Evolutionary conservation across 2,888 invertebrate genomes (phyloP).

Genomic region (Isoperla grammatica): DNA sequence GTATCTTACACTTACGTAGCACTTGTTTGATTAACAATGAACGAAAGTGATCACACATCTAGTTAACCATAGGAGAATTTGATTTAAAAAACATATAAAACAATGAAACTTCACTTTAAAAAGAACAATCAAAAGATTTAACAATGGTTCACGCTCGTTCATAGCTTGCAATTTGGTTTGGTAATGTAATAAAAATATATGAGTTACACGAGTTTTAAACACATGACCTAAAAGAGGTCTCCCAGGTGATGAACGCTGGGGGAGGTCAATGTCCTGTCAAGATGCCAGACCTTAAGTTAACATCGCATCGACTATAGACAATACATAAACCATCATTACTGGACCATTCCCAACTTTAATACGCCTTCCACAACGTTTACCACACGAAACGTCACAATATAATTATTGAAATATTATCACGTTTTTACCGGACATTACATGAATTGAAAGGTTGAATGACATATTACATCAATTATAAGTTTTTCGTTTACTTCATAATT

Average conservation of each 20-base stretch:
- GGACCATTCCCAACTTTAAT: not conserved
- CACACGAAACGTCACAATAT: too few relatives aligned
- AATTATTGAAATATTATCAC: not conserved
- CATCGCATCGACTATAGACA: not conserved
- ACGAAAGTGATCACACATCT: not conserved
- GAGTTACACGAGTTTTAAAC: conserved; percentile 8
- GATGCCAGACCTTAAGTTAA: not conserved
- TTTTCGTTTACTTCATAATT: too few relatives aligned
- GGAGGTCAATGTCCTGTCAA: conserved; percentile 7
- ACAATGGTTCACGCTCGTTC: too few relatives aligned
- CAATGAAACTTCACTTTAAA: conserved; percentile 7
- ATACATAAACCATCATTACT: not conserved
- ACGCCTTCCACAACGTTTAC: too few relatives aligned
- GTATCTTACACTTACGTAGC: too few relatives aligned
- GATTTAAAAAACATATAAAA: not conserved
- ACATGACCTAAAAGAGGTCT: conserved; percentile 12
- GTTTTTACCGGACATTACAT: not conserved
- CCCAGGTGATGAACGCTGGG: not conserved
- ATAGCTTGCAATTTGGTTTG: not conserved
- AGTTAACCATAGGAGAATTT: not conserved
- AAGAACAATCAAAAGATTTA: not conserved
- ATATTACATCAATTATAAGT: not conserved
- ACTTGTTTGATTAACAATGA: too few relatives aligned
- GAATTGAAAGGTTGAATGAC: not conserved
- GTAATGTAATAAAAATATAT: conserved; percentile 13